These are phyloP conservation scores for Magallana ariakensis DNA, from an alignment of 1,140 invertebrate genomes.

Conservation along the genomic window DNA sequence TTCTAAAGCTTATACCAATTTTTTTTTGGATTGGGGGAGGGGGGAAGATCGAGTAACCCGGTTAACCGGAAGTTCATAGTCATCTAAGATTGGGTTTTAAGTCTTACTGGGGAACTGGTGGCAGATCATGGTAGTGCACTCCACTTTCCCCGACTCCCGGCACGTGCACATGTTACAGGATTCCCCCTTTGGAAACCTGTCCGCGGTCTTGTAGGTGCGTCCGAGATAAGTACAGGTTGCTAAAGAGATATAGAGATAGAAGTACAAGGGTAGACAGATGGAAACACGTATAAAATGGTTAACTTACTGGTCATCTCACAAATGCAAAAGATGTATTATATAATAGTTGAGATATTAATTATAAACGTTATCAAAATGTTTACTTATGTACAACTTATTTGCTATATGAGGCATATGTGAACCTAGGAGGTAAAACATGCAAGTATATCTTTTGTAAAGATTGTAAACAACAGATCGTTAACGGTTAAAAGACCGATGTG, in stretches of 20 bases:
- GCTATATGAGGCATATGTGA: no score
- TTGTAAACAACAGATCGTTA: no score
- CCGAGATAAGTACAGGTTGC: background rate
- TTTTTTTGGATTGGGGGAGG: background rate
- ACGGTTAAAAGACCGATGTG: no score
- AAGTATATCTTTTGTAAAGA: no score
- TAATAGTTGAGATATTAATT: background rate
- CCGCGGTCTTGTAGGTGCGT: background rate
- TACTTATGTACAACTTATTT: no score
- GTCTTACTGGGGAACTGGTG: background rate
- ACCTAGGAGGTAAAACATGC: no score
- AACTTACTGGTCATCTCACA: no score
- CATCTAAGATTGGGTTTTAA: background rate
- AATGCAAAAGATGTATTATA: background rate
- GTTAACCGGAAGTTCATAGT: no score
- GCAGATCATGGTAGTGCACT: background rate
- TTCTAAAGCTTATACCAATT: background rate
- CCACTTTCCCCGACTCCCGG: background rate
- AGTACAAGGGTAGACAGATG: background rate
- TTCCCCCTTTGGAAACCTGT: background rate
- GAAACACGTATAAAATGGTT: background rate
- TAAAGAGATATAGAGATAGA: background rate
- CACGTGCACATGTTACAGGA: background rate
- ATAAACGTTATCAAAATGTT: no score
- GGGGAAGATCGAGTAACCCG: no score